phyloP scores from a whole-genome alignment of 2,797 vertebrate genomes.

The Halcyon leucocephala region DNA sequence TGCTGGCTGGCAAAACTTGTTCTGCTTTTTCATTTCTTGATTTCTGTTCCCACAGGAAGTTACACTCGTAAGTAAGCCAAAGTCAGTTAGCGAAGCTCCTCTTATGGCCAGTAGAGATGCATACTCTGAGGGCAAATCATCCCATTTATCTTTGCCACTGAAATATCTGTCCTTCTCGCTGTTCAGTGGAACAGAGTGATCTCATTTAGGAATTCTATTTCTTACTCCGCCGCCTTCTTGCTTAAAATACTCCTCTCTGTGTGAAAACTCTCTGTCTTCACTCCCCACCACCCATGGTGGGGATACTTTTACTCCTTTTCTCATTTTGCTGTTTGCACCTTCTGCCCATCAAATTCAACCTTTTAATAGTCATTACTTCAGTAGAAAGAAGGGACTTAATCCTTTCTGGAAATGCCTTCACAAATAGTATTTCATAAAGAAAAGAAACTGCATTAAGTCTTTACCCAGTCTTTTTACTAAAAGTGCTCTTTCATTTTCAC shows the following conservation, averaged over 20 bases:
- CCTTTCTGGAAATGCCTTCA: not conserved
- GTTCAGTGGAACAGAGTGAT: constrained; percentile 54
- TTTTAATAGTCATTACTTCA: not conserved
- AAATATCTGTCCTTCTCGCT: constrained; percentile 28
- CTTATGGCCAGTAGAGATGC: not conserved
- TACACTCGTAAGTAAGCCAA: not conserved
- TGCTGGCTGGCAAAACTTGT: not conserved
- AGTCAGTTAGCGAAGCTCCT: not conserved
- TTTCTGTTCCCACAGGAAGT: not conserved
- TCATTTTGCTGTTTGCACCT: constrained; percentile 38
- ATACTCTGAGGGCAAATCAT: not conserved
- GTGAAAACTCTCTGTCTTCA: constrained; percentile 62
- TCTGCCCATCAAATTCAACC: constrained; percentile 28
- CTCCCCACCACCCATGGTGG: constrained; percentile 3
- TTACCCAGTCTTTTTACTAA: not conserved
- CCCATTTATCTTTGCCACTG: not conserved
- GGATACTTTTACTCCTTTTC: constrained; percentile 45
- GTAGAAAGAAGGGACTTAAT: not conserved
- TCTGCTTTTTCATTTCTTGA: not conserved
- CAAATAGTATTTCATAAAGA: not conserved
- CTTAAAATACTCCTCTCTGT: constrained; percentile 67
- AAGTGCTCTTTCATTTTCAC: not conserved
- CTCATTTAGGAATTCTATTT: constrained; percentile 71
- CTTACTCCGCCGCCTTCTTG: constrained; percentile 70
- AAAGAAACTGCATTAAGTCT: not conserved